Base-by-base conservation (phyloP, 1,140 invertebrate species). In the Ceratina australensis region DNA sequence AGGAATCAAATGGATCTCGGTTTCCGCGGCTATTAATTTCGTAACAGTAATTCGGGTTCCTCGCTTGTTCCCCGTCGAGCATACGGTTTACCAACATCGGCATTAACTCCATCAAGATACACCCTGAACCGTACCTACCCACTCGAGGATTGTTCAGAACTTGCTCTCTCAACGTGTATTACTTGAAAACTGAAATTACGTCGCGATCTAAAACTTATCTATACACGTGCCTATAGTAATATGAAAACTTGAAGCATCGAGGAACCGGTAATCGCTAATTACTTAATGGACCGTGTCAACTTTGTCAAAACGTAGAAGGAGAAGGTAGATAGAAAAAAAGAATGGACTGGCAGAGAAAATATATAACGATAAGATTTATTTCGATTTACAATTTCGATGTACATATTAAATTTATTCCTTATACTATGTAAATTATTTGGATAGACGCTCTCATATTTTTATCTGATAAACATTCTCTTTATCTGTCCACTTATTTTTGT, bases 81-180 rank as follows among this genome's bases (percentile, higher is more conserved):
- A n/a, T 49, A 54, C 15, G 56, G 16, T 76, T 71, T 69, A 60
- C 54, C 73, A 76, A 68, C 56, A 68, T 76, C 69, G 57, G 26
- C 56, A 61, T 76, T 54, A 76, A 76, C 73, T 60, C 49, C 65
- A n/a, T 68, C 56, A 59, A 33, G 56, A 10, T 24, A 16, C n/a
- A 68, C 65, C 47, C 33, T 42, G 10, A 52, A 60, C 67, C 47
- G 20, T 52, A 49, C n/a, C 64, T 42, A 50, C n/a, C 2, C 15
- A 18, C 33, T 47, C 33, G 47, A 50, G 54, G 13, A 52, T 56
- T 57, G 73, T 65, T 57, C 24, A 8, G 20, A 75, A 75, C 64
- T 75, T 57, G n/a, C 13, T 28, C 24, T 28, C 33, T 12, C 18
- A n/a, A 5, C 1, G 15, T 42, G 33, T 20, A 33, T 60, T 68